Conservation (phyloP, 2,113 vertebrate genomes). For the Dissostichus mawsoni region DNA sequence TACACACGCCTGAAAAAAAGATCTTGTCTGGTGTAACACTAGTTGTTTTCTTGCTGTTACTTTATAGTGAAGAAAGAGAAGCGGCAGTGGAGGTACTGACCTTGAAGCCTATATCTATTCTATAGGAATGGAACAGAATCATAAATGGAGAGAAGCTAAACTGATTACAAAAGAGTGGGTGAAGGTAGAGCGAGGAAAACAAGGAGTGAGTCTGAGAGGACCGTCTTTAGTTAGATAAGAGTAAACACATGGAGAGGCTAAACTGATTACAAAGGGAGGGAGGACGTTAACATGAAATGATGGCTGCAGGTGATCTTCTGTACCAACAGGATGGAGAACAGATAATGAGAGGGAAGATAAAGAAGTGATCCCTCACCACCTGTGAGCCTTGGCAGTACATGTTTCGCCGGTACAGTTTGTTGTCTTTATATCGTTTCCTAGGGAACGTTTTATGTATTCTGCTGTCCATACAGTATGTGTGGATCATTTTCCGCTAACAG, state of each 20-base stretch:
- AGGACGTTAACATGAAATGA: conserved; percentile 54
- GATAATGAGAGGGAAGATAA: conserved; percentile 52
- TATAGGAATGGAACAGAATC: conserved; percentile 41
- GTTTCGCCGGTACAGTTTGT: conserved; percentile 89
- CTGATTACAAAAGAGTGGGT: conserved; percentile 37
- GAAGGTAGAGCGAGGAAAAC: conserved; percentile 29
- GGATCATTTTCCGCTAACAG: conserved; percentile 92
- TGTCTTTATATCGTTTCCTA: conserved; percentile 93
- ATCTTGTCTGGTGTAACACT: conserved; percentile 40
- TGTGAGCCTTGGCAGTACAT: conserved; percentile 88
- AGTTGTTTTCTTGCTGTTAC: conserved; percentile 61
- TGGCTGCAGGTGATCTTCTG: conserved; percentile 59
- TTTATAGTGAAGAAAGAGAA: conserved; percentile 56
- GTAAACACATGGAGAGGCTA: conserved; percentile 54
- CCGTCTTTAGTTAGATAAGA: conserved; percentile 40
- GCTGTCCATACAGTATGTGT: conserved; percentile 90
- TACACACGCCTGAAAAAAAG: conserved; percentile 47
- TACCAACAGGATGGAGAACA: conserved; percentile 42
- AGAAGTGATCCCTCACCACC: conserved; percentile 32
- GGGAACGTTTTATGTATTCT: conserved; percentile 92
- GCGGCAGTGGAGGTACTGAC: conserved; percentile 14
- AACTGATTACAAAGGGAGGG: conserved; percentile 60
- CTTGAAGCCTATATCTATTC: conserved; percentile 32
- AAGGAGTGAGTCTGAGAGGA: conserved; percentile 20
- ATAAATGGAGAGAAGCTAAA: conserved; percentile 49